Conservation (phyloP, 1,140 invertebrate species). For the Oryzaephilus surinamensis region DNA sequence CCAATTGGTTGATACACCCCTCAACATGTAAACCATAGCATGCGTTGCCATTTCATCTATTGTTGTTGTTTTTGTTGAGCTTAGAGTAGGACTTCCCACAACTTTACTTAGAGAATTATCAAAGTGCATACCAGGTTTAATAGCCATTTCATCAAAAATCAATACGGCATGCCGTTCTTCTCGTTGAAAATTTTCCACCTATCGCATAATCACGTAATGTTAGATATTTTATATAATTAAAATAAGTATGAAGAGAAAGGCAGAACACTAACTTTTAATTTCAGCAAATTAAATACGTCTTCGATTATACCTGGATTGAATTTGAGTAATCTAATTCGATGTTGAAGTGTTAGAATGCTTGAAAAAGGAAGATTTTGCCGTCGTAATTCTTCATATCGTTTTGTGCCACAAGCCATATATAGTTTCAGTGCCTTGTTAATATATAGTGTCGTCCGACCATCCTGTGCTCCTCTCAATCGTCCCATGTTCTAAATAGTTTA, state of each 20-base stretch:
- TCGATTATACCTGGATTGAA: slow-evolving; percentile 9
- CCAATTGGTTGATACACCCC: slow-evolving; percentile 1
- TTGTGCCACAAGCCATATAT: slow-evolving; percentile 10
- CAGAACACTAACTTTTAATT: background rate
- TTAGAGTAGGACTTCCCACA: slow-evolving; percentile 5
- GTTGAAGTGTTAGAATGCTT: slow-evolving; percentile 10
- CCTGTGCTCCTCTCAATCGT: background rate
- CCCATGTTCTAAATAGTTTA: slow-evolving; percentile 3
- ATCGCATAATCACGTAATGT: background rate
- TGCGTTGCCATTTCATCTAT: slow-evolving; percentile 1
- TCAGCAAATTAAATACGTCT: slow-evolving; percentile 8
- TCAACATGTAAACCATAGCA: slow-evolving; percentile 2
- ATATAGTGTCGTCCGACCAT: slow-evolving; percentile 1
- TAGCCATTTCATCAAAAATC: slow-evolving; percentile 10
- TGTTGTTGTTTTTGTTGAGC: background rate
- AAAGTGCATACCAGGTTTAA: slow-evolving; percentile 7
- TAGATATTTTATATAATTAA: background rate
- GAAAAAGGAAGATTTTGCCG: slow-evolving; percentile 8
- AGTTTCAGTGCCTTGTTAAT: slow-evolving; percentile 7
- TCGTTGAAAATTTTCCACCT: slow-evolving; percentile 3
- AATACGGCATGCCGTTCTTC: slow-evolving; percentile 8
- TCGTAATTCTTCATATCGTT: slow-evolving; percentile 11
- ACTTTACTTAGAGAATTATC: slow-evolving; percentile 2
- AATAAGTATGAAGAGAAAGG: background rate
- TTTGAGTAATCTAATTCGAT: slow-evolving; percentile 9